A percentile compares a stretch with the other conserved stretches of the same genome.
Conservation (phyloP, 2,797 vertebrate species). For the Eurystomus glaucurus region DNA sequence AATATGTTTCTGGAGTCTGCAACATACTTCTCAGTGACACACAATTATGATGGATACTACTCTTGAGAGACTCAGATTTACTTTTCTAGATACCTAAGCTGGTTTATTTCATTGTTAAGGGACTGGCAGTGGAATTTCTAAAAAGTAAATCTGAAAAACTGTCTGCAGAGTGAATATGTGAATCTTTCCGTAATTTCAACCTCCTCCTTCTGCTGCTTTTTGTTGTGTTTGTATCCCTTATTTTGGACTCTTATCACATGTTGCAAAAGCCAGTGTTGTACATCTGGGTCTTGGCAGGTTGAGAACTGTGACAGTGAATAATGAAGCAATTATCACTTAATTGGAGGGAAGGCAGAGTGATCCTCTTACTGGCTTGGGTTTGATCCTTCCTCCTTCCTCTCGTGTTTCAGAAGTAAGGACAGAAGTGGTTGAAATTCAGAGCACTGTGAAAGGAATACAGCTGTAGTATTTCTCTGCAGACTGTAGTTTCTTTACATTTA, state of each 20-base stretch:
- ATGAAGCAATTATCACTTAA: slow-evolving; percentile 76
- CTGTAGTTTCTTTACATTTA: slow-evolving; percentile 58
- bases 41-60: slow-evolving; percentile 22
- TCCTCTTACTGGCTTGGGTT: slow-evolving; percentile 44
- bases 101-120: slow-evolving; percentile 27
- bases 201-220: not conserved
- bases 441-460: slow-evolving; percentile 43
- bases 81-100: not conserved
- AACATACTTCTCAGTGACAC: not conserved
- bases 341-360: slow-evolving; percentile 53
- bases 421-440: slow-evolving; percentile 68
- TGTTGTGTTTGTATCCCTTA: slow-evolving; percentile 33
- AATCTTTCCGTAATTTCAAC: slow-evolving; percentile 11
- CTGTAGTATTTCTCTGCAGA: slow-evolving; percentile 13
- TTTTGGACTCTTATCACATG: slow-evolving; percentile 47
- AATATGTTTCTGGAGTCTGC: slow-evolving; percentile 6
- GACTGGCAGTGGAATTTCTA: slow-evolving; percentile 11
- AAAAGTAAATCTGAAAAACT: slow-evolving; percentile 14
- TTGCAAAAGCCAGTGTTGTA: slow-evolving; percentile 6
- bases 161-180: not conserved
- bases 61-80: slow-evolving; percentile 22
- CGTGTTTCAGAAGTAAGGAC: slow-evolving; percentile 58
- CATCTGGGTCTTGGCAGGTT: slow-evolving; percentile 61
- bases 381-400: slow-evolving; percentile 35
- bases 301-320: slow-evolving; percentile 76